These are phyloP conservation scores for Cheilinus undulatus DNA, from an alignment of 2,113 vertebrate genomes.

Conservation along the genomic window DNA sequence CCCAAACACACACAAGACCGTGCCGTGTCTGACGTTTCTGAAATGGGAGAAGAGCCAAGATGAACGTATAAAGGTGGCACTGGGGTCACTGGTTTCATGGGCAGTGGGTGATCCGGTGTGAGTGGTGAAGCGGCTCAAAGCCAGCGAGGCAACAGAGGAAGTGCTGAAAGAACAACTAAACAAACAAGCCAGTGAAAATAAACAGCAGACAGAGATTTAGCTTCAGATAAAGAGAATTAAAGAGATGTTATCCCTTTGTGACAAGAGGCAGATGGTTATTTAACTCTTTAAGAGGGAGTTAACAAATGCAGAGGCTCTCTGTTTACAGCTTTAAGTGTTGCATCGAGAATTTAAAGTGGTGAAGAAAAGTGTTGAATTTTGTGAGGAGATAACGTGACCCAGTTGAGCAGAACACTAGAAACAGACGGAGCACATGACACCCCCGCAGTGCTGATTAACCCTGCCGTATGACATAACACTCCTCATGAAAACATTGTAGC, in stretches of 20 bases:
- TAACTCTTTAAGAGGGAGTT: conserved; percentile 5
- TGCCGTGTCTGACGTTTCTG: conserved; percentile 43
- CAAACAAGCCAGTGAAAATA: conserved; percentile 53
- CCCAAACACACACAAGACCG: conserved; percentile 48
- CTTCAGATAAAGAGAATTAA: conserved; percentile 20
- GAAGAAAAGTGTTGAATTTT: conserved; percentile 6
- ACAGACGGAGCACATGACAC: conserved; percentile 47
- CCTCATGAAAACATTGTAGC: conserved; percentile 29
- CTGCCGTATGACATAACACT: conserved; percentile 39
- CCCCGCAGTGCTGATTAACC: conserved; percentile 55
- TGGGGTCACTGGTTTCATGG: conserved; percentile 44
- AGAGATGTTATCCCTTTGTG: conserved; percentile 15
- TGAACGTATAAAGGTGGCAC: conserved; percentile 15
- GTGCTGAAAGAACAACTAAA: conserved; percentile 40
- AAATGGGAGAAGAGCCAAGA: conserved; percentile 50
- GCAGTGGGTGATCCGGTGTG: conserved; percentile 11
- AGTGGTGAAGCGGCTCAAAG: conserved; percentile 29
- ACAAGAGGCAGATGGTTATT: conserved; percentile 22
- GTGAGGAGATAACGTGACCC: conserved; percentile 21
- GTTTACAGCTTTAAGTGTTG: conserved; percentile 14
- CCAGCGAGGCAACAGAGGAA: conserved; percentile 27
- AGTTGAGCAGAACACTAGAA: conserved; percentile 34
- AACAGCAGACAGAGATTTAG: conserved; percentile 23
- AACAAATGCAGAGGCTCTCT: neutral
- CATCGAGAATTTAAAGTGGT: neutral